Evolutionary conservation across 1,140 invertebrate species (phyloP), one percentile per base, ranked within the genome.

Genomic region (Globodera rostochiensis): DNA sequence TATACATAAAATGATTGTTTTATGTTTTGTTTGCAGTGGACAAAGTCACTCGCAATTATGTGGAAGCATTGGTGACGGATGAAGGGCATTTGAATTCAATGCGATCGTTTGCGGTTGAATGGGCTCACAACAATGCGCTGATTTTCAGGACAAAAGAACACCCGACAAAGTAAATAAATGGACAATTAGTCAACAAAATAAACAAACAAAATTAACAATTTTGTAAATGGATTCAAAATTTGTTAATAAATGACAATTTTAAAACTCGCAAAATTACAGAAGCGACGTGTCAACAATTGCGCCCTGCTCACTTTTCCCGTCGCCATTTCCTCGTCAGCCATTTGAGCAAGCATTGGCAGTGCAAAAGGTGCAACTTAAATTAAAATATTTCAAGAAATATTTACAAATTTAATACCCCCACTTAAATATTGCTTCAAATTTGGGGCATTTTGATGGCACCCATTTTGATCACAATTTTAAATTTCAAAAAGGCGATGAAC

Each of bases 121-220:
- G 50, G 50, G 71, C 71, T 6, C 50, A 73, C n/a, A 47, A 49
- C 47, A 73, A 73, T 19, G 71, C 71, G 15, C 46, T 53, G 71
- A 73, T 73, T 15, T 73, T 73, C 50, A 47, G 71, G 19, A 73
- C 11, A 15, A 73, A 73, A 49, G 6, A n/a, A 73, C 13, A 19
- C 71, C 47, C 71, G 71, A 73, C 13, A 73, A 73, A 15, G 11
- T 64, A 19, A 11, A 13, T 21, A 19, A 19, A 19, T 11, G 57
- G 57, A 60, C 11, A 64, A 64, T 4, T 15, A 6, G 57, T 64
- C 57, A 64, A 36, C 19, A 19, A 64, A 64, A 64, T 19, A 64
- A 6, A 21, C 11, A 64, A 64, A 36, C 19, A 19, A 64, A 64
- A 64, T 19, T 21, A 6, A 21, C 11, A 64, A 64, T 64, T 19